Conservation (phyloP, 2,888 invertebrate genomes). For the Tanytarsus gracilentus region DNA sequence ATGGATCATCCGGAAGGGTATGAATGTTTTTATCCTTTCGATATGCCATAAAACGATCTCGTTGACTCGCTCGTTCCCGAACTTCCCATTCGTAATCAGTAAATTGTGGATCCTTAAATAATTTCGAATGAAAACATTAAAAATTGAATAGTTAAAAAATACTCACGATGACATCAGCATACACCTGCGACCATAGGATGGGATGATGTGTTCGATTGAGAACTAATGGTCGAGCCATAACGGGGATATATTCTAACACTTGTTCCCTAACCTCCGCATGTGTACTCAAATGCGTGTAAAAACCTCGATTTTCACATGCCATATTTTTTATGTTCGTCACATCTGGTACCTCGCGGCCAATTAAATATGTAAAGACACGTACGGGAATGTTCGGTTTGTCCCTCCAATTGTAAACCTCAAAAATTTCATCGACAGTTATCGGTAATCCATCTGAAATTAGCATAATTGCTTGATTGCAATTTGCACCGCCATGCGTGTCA, state of each 20-base stretch:
- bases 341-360: conserved; percentile 90
- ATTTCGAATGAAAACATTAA: conserved; percentile 29
- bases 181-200: conserved; percentile 95
- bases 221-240: conserved; percentile 92
- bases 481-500: conserved; percentile 55
- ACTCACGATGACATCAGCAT: conserved; percentile 79
- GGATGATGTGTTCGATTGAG: conserved; percentile 74
- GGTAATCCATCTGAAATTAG: conserved; percentile 97
- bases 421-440: conserved; percentile 85
- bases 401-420: conserved; percentile 81
- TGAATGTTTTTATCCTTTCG: conserved; percentile 47
- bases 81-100: conserved; percentile 86
- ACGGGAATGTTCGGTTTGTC: conserved; percentile 69
- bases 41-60: conserved; percentile 61
- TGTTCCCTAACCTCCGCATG: conserved; percentile 96
- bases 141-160: conserved; percentile 16
- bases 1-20: conserved; percentile 24
- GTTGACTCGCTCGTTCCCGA: conserved; percentile 69
- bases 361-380: conserved; percentile 94
- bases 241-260: conserved; percentile 91
- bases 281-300: conserved; percentile 92
- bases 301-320: conserved; percentile 96
- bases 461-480: conserved; percentile 94
- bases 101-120: conserved; percentile 68
- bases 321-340: conserved; percentile 93